Evolutionary conservation across 2,797 vertebrate genomes (phyloP), one percentile per base, ranked within the genome.

Genomic region (Cynodonichthys magdalenae): DNA sequence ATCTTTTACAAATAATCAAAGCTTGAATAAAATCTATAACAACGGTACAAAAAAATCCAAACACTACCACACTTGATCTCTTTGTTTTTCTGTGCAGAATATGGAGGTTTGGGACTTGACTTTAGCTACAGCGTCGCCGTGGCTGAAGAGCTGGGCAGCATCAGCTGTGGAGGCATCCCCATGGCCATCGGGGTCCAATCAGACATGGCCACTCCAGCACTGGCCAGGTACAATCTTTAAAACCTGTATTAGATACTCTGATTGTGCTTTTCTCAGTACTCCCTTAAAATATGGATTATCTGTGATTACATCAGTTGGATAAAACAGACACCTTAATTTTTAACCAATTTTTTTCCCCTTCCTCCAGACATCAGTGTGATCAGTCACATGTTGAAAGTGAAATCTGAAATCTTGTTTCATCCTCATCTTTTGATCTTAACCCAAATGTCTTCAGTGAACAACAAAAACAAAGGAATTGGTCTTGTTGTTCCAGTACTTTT

Each of bases 141-240:
- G 77, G 82, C 95, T 24, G 95, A 97, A 73, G 95, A 97, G 72
- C 88, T 97, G 80, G 95, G 95, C 12, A 82, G 76, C 85, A 94
- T 96, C 77, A 87, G 8, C 64, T 96, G 95, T 31, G 94, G 92
- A 65, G 94, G 94, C 10, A 63, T 97, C 75, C 92, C 95, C 19
- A 92, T 97, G 95, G 95, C 95, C 41, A 93, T 96, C 45, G 95
- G 94, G 2, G 94, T 96, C 1, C 95, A 97, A 80, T 79, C 66
- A 14, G 92, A 94, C 75, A 96, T 97, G 95, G 87, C 95, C 17
- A 97, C 95, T 44, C 94, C 95, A 3, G 95, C 95, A 4, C 91
- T 97, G 61, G 89, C 95, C 72, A 95, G 94, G 95, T 97, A 92
- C 54, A 11, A 9, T 42, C 59, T 3, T 52, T 10, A 3, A 36